phyloP scores from a whole-genome alignment of 64 coral and sea anemone genomes.

The Dendrophyllia cribrosa region DNA sequence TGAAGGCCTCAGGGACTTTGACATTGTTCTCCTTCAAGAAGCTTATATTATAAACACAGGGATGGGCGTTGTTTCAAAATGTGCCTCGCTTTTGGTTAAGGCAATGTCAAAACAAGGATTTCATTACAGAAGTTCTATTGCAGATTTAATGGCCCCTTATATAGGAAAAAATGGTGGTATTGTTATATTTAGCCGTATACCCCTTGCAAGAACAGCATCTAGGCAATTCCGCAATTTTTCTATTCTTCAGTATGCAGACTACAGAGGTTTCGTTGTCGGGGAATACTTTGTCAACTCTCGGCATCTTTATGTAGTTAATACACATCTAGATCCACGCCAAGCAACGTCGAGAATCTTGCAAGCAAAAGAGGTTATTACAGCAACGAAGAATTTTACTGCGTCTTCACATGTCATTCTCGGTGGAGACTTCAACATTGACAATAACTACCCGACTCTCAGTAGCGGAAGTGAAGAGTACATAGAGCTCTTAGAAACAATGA shows the following conservation, averaged over 20 bases:
- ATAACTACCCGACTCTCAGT: conserved; percentile 54
- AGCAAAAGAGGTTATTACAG: conserved; percentile 40
- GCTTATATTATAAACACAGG: conserved; percentile 54
- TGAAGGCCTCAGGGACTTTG: conserved; percentile 39
- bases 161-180: conserved; percentile 52
- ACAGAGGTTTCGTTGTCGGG: conserved; percentile 56
- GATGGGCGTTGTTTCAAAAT: conserved; percentile 23
- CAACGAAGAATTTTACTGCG: conserved; percentile 10
- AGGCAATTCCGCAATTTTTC: not conserved
- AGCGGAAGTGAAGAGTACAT: conserved; percentile 49
- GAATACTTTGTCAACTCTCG: conserved; percentile 57
- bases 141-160: conserved; percentile 17
- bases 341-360: conserved; percentile 43
- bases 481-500: conserved; percentile 53
- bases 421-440: conserved; percentile 89
- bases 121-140: conserved; percentile 45
- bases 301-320: conserved; percentile 70
- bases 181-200: conserved; percentile 57
- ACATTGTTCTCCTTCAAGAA: conserved; percentile 54
- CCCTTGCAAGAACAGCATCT: not conserved
- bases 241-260: not conserved
- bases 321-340: conserved; percentile 75
- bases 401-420: conserved; percentile 65
- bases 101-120: conserved; percentile 55
- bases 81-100: conserved; percentile 17